A percentile compares a stretch with the other conserved stretches of the same genome.
Evolutionary conservation across 2,797 vertebrate species (phyloP).

Genomic region (Austrolebias charrua): DNA sequence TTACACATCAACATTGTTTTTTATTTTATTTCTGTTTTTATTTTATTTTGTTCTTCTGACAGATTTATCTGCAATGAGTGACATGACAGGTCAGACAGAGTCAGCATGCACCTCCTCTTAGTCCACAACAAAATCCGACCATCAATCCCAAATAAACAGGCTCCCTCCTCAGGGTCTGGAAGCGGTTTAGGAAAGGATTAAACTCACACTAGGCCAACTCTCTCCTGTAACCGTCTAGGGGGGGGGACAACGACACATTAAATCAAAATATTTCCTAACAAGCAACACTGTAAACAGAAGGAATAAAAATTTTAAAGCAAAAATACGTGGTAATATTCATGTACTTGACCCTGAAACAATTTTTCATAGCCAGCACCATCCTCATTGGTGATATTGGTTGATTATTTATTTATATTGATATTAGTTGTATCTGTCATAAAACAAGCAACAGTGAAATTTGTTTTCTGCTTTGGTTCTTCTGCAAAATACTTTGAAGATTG

Average conservation of each 20-base stretch:
- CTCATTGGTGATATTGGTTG: not conserved
- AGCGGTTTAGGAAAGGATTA: conserved; percentile 16
- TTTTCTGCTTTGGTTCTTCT: conserved; percentile 28
- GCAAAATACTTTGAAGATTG: not conserved
- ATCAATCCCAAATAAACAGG: conserved; percentile 12
- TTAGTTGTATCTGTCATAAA: not conserved
- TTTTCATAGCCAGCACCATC: not conserved
- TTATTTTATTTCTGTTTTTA: not conserved
- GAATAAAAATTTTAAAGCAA: not conserved
- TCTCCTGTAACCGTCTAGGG: conserved; percentile 2
- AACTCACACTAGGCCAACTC: conserved; percentile 8
- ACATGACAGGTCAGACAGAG: conserved; percentile 4
- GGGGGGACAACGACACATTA: not conserved
- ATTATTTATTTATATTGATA: not conserved
- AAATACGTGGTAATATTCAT: not conserved
- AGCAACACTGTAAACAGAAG: conserved; percentile 4
- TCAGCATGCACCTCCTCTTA: conserved; percentile 3
- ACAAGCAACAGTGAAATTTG: conserved; percentile 12
- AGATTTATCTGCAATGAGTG: not conserved
- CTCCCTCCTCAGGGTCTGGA: conserved; percentile 16
- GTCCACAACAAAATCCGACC: conserved; percentile 15
- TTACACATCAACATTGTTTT: not conserved
- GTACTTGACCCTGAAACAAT: too few relatives aligned
- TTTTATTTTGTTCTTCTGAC: not conserved
- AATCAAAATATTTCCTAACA: conserved; percentile 1